Evolutionary conservation across 2,888 invertebrate species (phyloP), one percentile per base, ranked within the genome.

Genomic region (Athalia rosae): DNA sequence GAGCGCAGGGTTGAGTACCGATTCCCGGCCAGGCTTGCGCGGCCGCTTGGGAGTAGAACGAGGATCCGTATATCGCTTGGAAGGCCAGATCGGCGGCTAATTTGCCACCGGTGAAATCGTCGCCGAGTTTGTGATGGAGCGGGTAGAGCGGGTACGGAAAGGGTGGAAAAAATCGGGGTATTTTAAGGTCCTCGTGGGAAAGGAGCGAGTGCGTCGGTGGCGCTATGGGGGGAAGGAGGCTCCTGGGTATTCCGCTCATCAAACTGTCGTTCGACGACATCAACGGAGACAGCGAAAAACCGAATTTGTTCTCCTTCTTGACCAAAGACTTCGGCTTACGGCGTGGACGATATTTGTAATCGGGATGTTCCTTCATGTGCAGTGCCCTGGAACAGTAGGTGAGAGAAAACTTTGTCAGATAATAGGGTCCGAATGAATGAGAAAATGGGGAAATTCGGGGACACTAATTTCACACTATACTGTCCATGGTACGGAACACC

Each of bases 361-460:
- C 97, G 5, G 97, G 97, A 86, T 97, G 97, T 88, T 97, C 97
- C 91, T 96, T 97, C 97, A 97, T 97, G 92, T 97, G 97, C 9
- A 97, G 92, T 56, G 97, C 96, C 89, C 97, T 97, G 93, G 45
- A 91, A 91, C 78, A 83, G 84, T 28, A 86, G 83, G 81, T 15
- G 56, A 28, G 61, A 71, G 58, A 50, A 77, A 48, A 15, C 47
- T 58, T 7, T 56, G 59, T 78, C 28, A 28, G 2, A 1, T 28
- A 28, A 28, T 74, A 79, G 77, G 62, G 45, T 77, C 69, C 47
- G 8, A 45, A 63, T 8, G 43, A 45, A 4, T 13, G 45, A n/a
- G 5, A 13, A n/a, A 11, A 9, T 13, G 7, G 11, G 62, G 6
- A 62, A 62, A 28, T 28, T 28, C 28, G 28, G 28, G 28, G 28